Percentiles rank a stretch among this genome's conserved stretches.
phyloP scores from a whole-genome alignment of 2,113 vertebrate genomes.

The Cryptomyrus ogoouensis region DNA sequence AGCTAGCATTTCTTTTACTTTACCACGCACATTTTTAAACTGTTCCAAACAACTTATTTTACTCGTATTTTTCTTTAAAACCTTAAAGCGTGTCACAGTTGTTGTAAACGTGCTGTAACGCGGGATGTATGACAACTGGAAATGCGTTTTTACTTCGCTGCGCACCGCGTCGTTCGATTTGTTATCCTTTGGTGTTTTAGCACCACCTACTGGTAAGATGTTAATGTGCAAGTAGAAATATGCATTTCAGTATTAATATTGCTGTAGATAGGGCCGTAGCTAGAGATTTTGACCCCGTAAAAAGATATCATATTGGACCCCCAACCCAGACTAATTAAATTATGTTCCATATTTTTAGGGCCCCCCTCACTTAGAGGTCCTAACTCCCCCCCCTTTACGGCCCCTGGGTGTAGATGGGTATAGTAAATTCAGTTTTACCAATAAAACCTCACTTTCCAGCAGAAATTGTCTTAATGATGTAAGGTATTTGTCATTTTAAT shows the following conservation, averaged over 20 bases:
- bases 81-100: neutral
- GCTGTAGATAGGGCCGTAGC: neutral
- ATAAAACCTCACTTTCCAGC: neutral
- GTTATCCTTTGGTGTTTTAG: neutral
- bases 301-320: neutral
- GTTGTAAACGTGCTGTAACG: neutral
- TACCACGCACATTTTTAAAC: neutral
- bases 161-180: neutral
- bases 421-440: neutral
- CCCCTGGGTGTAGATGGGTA: neutral
- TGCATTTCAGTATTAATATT: neutral
- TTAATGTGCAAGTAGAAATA: neutral
- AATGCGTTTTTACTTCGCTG: conserved; percentile 2
- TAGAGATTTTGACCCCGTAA: neutral
- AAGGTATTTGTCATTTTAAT: neutral
- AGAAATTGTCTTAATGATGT: neutral
- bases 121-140: neutral
- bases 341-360: neutral
- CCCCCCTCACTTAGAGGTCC: neutral
- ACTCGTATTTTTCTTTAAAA: neutral
- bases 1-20: neutral
- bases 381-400: neutral
- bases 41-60: neutral
- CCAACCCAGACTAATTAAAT: neutral
- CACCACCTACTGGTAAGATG: conserved; percentile 15